phyloP scores from a whole-genome alignment of 2,888 invertebrate species.

The Harmothoe impar region DNA sequence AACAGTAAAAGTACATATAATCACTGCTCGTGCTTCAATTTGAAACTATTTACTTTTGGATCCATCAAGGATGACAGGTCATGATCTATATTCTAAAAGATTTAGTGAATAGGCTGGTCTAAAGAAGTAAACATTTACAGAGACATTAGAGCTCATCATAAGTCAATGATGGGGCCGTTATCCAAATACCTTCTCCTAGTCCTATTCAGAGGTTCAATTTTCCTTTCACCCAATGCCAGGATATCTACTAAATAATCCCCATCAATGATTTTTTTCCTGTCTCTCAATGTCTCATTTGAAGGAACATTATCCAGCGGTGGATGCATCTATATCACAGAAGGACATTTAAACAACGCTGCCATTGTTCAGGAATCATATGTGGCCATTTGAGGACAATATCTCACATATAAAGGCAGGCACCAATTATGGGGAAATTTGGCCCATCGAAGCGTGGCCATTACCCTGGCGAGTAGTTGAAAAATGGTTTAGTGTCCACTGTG shows the following conservation, averaged over 20 bases:
- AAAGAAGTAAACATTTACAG: not conserved
- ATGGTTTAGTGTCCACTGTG: not conserved
- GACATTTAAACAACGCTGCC: not conserved
- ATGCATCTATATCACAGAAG: not conserved
- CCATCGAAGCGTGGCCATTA: not conserved
- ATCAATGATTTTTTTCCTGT: conserved; percentile 10
- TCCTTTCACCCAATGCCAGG: not conserved
- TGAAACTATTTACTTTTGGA: not conserved
- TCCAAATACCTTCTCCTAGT: not conserved
- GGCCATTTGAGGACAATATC: conserved; percentile 8
- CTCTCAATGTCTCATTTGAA: not conserved
- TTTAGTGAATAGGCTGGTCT: not conserved
- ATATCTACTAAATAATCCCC: not conserved
- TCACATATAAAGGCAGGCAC: not conserved
- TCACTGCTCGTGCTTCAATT: not conserved
- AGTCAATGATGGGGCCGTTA: not conserved
- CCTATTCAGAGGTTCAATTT: not conserved
- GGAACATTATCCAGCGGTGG: not conserved
- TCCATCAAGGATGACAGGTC: not conserved
- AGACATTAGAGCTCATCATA: not conserved
- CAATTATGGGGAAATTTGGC: not conserved
- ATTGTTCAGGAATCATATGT: conserved; percentile 4
- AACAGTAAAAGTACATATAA: no score
- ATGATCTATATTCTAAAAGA: not conserved
- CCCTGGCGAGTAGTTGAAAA: not conserved